Evolutionary conservation across 1,140 invertebrate genomes (phyloP).

Genomic region (Drosophila willistoni): DNA sequence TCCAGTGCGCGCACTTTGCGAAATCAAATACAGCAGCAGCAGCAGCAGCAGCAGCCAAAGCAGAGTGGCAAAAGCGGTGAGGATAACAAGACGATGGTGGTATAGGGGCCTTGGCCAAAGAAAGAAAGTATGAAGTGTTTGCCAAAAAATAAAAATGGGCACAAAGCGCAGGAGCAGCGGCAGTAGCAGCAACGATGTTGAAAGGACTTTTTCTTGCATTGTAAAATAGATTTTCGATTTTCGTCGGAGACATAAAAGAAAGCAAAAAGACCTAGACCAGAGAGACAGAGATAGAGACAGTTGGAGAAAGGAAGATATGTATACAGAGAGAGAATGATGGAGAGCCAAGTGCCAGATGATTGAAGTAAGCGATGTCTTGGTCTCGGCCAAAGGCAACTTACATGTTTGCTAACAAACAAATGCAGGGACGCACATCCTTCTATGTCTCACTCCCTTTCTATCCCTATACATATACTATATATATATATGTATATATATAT

Average conservation of each 20-base stretch:
- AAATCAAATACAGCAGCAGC: conserved; percentile 57
- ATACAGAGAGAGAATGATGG: conserved; percentile 49
- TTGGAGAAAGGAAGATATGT: background rate
- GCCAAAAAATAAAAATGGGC: conserved; percentile 54
- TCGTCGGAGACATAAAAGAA: conserved; percentile 17
- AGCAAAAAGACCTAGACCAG: background rate
- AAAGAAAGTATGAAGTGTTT: conserved; percentile 56
- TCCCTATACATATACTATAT: background rate
- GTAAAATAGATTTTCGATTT: conserved; percentile 40
- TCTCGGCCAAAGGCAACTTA: conserved; percentile 76
- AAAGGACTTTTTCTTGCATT: conserved; percentile 59
- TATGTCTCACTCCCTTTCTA: background rate
- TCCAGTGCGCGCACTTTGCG: conserved; percentile 59
- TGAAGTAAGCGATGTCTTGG: conserved; percentile 50
- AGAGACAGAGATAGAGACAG: background rate
- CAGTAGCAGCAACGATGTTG: conserved; percentile 37
- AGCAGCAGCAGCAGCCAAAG: conserved; percentile 5
- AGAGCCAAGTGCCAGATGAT: conserved; percentile 62
- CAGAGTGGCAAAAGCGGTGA: background rate
- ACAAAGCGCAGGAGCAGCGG: conserved; percentile 41
- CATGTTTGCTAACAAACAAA: conserved; percentile 81
- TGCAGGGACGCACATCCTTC: conserved; percentile 50
- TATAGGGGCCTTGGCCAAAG: conserved; percentile 7
- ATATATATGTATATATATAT: conserved; percentile 38
- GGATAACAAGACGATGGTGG: background rate